Conservation (phyloP, 2,888 invertebrate species). For the Tetramorium bicarinatum region DNA sequence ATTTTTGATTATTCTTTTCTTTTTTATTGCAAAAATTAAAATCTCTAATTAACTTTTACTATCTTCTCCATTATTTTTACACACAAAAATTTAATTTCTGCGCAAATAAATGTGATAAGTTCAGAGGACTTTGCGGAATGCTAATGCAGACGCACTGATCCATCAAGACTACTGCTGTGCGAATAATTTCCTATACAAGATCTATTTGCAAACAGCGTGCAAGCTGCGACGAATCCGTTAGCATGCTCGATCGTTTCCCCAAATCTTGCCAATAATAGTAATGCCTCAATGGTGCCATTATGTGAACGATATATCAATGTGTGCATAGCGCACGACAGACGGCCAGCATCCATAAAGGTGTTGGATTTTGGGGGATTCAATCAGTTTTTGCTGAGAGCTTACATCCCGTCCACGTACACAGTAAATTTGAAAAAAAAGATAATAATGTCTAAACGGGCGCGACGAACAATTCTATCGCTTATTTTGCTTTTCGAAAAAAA, state of each 20-base stretch:
- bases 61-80: not conserved
- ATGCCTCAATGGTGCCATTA: conserved; percentile 83
- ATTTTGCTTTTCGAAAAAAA: not conserved
- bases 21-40: not conserved
- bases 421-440: conserved; percentile 51
- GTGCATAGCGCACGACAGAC: conserved; percentile 81
- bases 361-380: conserved; percentile 80
- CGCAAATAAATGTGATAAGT: not conserved
- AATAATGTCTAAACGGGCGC: conserved; percentile 16
- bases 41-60: not conserved
- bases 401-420: conserved; percentile 51
- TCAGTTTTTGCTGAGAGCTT: conserved; percentile 75
- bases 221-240: conserved; percentile 86
- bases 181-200: conserved; percentile 81
- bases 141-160: conserved; percentile 72
- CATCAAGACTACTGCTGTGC: conserved; percentile 75
- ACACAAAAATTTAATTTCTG: conserved; percentile 3
- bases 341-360: conserved; percentile 80
- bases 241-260: conserved; percentile 83
- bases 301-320: conserved; percentile 82
- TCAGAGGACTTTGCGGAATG: not conserved
- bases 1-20: too few relatives aligned
- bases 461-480: conserved; percentile 6
- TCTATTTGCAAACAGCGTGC: conserved; percentile 86
- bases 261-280: conserved; percentile 85